Evolutionary conservation across 2,113 vertebrate genomes (phyloP), one percentile per base, ranked within the genome.

Genomic region (Scomber japonicus): DNA sequence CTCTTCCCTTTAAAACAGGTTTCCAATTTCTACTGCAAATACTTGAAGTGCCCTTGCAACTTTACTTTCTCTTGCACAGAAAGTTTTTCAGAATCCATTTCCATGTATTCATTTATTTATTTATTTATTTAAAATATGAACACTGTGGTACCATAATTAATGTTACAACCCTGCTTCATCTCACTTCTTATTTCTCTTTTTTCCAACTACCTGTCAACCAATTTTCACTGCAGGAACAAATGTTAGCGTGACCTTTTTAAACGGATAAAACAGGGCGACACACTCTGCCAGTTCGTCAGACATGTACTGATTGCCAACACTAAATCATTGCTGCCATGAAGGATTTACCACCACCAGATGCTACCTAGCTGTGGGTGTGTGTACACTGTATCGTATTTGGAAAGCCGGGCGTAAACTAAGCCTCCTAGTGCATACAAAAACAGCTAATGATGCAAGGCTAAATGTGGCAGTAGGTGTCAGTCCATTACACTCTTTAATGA

Each of bases 161-260:
- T 2, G 35, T 40, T 40, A 40, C 35, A 49, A 17, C 17, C 10
- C 27, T 30, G 31, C 56, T 45, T 62, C 31, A 14, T 50, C 35
- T 64, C 71, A 80, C 62, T 62, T 76, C 63, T 63, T 49, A 60
- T 19, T 19, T 54, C 8, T 9, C 6, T 2, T 4, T 63, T 70
- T 67, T 19, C 53, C 21, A 44, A 48, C 60, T 46, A 60, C 49
- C 27, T 57, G 14, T 44, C 24, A 68, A 49, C 61, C 56, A 57
- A 61, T 86, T 68, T 68, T 61, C 50, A 71, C 10, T 15, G 35
- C 75, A 27, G 40, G 67, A 88, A 74, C 70, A 86, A 89, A 83
- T 83, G 77, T 75, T 85, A 73, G 45, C 7, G 9, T 50, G 73
- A 88, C 84, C 91, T 87, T 90, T 89, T 83, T 31, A 80, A 82